Percentiles rank a stretch among this genome's conserved stretches.
phyloP scores from a whole-genome alignment of 2,113 vertebrate genomes.

The Leptobrachium leishanense region DNA sequence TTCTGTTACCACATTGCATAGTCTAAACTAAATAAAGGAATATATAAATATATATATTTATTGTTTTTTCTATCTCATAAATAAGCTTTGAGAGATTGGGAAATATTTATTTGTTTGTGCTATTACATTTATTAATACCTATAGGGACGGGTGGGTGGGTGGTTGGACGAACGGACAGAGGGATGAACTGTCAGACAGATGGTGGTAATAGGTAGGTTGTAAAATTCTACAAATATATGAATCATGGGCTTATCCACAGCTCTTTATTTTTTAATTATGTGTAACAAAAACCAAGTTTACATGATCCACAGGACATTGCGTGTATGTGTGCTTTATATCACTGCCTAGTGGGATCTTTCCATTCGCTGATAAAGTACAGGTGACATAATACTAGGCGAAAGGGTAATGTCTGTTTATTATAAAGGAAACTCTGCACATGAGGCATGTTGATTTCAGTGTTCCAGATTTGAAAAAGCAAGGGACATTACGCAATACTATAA shows the following conservation, averaged over 20 bases:
- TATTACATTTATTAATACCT: too few relatives aligned
- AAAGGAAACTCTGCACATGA: background rate
- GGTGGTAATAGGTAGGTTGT: too few relatives aligned
- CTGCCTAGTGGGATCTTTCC: background rate
- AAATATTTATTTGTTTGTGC: too few relatives aligned
- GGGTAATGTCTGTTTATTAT: slow-evolving; percentile 15
- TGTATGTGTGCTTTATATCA: background rate
- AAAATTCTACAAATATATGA: background rate
- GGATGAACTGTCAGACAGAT: too few relatives aligned
- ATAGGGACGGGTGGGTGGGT: too few relatives aligned
- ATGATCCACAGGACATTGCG: background rate
- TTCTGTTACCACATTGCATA: too few relatives aligned
- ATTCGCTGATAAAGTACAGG: background rate
- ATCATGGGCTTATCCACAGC: background rate
- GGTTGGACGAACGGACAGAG: too few relatives aligned
- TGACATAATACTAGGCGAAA: background rate
- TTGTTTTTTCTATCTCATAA: too few relatives aligned
- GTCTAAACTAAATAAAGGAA: too few relatives aligned
- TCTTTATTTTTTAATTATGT: background rate
- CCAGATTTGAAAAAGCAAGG: background rate
- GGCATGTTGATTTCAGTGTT: background rate
- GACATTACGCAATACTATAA: too few relatives aligned
- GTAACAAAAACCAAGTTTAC: background rate
- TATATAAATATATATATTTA: too few relatives aligned
- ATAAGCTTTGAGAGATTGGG: too few relatives aligned